Conservation (phyloP, 2,888 invertebrate species). For the Zhuqinia jingwanae region DNA sequence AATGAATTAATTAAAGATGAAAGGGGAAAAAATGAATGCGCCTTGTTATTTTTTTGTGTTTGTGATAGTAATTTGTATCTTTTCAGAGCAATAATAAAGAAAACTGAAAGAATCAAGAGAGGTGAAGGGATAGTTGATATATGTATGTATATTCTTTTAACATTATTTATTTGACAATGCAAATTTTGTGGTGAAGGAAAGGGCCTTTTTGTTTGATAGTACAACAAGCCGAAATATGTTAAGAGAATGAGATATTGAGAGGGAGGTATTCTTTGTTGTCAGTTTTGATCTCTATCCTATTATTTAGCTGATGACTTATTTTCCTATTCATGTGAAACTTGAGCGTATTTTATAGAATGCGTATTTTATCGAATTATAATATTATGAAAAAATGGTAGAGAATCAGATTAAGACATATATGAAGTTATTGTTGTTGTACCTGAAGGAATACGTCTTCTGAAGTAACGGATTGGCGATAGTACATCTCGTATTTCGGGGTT, state of each 20-base stretch:
- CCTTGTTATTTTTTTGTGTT: conserved; percentile 4
- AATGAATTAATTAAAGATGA: conserved; percentile 29
- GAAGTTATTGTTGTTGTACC: too few relatives aligned
- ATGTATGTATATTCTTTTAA: neutral
- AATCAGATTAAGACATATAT: neutral
- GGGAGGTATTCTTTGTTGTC: neutral
- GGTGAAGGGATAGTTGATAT: conserved; percentile 33
- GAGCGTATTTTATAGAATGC: neutral
- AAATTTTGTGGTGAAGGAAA: conserved; percentile 20
- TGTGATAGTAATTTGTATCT: conserved; percentile 15
- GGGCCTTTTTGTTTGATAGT: conserved; percentile 27
- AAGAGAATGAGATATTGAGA: neutral
- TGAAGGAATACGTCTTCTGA: conserved; percentile 93
- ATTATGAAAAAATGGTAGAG: too few relatives aligned
- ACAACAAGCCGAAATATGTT: neutral
- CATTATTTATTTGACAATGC: conserved; percentile 63
- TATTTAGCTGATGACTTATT: conserved; percentile 34
- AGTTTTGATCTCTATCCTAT: neutral
- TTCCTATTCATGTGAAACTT: neutral
- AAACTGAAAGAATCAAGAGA: neutral
- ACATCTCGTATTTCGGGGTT: conserved; percentile 88
- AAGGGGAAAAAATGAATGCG: conserved; percentile 1
- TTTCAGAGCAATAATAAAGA: conserved; percentile 1
- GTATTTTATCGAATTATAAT: too few relatives aligned
- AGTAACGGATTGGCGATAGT: conserved; percentile 91